Evolutionary conservation across 2,888 invertebrate species (phyloP).

Genomic region (Lepidocyrtoides sp.): DNA sequence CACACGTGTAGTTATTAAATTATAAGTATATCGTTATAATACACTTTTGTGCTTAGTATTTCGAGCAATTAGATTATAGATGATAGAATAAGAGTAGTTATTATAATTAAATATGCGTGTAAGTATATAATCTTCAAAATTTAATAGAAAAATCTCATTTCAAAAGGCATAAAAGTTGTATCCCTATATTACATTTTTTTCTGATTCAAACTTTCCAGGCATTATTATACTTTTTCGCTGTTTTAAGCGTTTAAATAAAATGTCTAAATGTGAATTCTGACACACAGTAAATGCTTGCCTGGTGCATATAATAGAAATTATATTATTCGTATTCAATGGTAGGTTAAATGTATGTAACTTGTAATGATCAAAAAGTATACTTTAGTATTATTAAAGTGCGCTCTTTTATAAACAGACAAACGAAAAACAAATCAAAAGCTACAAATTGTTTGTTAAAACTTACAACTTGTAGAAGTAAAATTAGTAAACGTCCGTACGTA

Average conservation of each 20-base stretch:
- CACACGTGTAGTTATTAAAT: no score
- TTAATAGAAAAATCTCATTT: slow-evolving; percentile 47
- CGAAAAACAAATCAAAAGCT: neutral
- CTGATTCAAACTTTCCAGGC: neutral
- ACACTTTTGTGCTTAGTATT: neutral
- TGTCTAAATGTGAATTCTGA: no score
- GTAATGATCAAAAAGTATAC: neutral
- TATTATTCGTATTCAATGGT: neutral
- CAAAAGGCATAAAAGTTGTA: slow-evolving; percentile 30
- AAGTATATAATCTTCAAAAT: neutral
- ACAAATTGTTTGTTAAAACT: neutral
- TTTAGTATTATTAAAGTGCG: neutral
- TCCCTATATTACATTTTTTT: neutral
- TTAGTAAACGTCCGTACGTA: neutral
- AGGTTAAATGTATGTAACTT: neutral
- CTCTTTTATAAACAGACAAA: no score
- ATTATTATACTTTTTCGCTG: no score
- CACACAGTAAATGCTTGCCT: no score
- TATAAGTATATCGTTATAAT: neutral
- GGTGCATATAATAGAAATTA: neutral
- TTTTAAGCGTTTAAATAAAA: no score
- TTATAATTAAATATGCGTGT: no score
- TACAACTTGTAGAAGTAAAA: neutral
- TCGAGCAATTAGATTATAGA: neutral
- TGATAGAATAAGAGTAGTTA: neutral